Evolutionary conservation across 2,797 vertebrate species (phyloP), one percentile per base, ranked within the genome.

Genomic region (Chloroceryle amazona): DNA sequence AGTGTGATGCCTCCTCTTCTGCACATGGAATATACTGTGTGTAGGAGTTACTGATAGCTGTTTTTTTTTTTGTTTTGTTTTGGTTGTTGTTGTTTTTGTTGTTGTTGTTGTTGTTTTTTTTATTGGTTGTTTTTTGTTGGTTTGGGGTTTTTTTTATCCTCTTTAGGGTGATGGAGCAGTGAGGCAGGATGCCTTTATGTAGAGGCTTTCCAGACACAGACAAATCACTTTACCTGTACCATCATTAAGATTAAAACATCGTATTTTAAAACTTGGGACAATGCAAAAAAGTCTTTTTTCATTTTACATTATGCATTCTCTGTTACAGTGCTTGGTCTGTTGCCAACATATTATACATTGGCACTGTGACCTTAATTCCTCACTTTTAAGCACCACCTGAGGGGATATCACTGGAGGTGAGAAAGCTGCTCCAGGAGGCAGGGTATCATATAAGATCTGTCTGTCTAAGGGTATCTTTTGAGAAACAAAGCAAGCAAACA

Each of bases 321-420:
- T 52, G 14, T 93, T 86, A 31, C 3, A 19, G 47, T 39, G 41
- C 37, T 68, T 91, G 63, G 5, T 95, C 57, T 83, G 31, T 75
- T 92, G 63, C 70, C 29, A 66, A 4, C 15, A 5, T 60, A 39
- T 71, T 46, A 42, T 47, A 3, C 18, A 8, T 29, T 55, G 37
- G 41, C 70, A 46, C 70, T 79, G 37, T 66, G 89, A 82, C 66
- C 49, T 88, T 44, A 88, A 68, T 86, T 91, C 65, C 26, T 93
- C 52, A 9, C 70, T 88, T 83, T 4, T n/a, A 83, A 46, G 20
- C 54, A 28, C 29, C 11, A 78, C 79, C 46, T 82, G 42, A 87
- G 47, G 65, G 63, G 16, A 33, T 86, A n/a, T 78, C 16, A 33
- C 25, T 65, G 57, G 65, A 90, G 68, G 41, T 83, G 72, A 88